These are phyloP conservation scores for Ennomos quercinarius DNA, from an alignment of 2,888 invertebrate genomes.

Conservation along the genomic window DNA sequence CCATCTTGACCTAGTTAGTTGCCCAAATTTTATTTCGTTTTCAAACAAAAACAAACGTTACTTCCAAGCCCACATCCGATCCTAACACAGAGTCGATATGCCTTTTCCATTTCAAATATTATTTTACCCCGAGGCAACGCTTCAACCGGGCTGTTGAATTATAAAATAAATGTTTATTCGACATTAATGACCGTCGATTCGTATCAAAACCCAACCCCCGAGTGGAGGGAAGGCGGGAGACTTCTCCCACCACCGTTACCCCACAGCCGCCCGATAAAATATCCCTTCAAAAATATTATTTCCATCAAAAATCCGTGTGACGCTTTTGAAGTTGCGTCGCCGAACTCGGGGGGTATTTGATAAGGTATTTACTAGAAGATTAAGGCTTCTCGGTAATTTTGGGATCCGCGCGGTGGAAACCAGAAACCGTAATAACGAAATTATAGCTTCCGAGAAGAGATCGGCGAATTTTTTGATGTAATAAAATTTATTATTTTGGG, in stretches of 20 bases:
- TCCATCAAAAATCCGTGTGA: conserved; percentile 30
- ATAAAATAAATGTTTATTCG: conserved; percentile 59
- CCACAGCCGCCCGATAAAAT: conserved; percentile 34
- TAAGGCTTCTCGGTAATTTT: conserved; percentile 27
- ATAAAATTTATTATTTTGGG: conserved; percentile 19
- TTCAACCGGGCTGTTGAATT: conserved; percentile 37
- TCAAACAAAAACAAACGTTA: not conserved
- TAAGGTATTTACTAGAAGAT: conserved; percentile 26
- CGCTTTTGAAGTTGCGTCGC: conserved; percentile 22
- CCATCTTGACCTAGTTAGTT: no score
- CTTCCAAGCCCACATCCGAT: not conserved
- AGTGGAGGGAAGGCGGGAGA: not conserved
- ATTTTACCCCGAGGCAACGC: conserved; percentile 31
- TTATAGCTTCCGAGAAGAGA: conserved; percentile 16
- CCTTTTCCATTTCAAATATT: conserved; percentile 32
- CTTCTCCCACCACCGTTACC: not conserved
- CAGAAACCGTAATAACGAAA: conserved; percentile 29
- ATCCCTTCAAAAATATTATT: conserved; percentile 27
- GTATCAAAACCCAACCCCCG: conserved; percentile 46
- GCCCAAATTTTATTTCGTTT: no score
- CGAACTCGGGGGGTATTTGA: conserved; percentile 24
- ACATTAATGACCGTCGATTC: conserved; percentile 61
- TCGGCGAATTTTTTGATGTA: conserved; percentile 7
- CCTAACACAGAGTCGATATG: conserved; percentile 14
- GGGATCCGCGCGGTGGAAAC: conserved; percentile 16